phyloP scores from a whole-genome alignment of 2,888 invertebrate species.

The Phyllotreta striolata region DNA sequence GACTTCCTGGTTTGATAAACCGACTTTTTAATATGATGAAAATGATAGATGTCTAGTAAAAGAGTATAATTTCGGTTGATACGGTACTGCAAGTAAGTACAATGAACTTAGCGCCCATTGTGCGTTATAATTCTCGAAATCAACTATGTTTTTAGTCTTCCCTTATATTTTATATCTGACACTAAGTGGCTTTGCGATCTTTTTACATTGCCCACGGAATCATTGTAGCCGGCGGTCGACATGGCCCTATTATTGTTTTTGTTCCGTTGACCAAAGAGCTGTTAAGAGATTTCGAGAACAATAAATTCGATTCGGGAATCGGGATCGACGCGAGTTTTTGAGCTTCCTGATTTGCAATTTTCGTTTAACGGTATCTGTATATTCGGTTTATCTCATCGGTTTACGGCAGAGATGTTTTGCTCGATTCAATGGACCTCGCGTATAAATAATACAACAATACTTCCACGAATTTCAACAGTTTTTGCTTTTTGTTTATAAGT shows the following conservation, averaged over 20 bases:
- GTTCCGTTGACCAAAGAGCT: conserved; percentile 28
- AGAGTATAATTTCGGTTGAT: too few relatives aligned
- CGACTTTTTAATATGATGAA: too few relatives aligned
- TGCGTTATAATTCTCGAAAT: conserved; percentile 43
- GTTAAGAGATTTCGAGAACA: conserved; percentile 29
- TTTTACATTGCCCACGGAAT: conserved; percentile 42
- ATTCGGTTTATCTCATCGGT: conserved; percentile 7
- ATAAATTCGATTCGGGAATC: conserved; percentile 34
- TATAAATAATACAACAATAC: conserved; percentile 18
- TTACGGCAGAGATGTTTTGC: conserved; percentile 9
- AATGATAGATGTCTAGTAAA: too few relatives aligned
- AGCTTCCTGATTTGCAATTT: conserved; percentile 34
- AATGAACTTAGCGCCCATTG: conserved; percentile 29
- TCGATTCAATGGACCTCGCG: conserved; percentile 5
- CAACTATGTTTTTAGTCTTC: conserved; percentile 44
- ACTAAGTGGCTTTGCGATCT: conserved; percentile 46
- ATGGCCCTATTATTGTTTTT: conserved; percentile 37
- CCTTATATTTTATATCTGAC: conserved; percentile 48
- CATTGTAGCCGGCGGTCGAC: conserved; percentile 33
- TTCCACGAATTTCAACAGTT: not conserved
- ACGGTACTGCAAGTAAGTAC: conserved; percentile 7
- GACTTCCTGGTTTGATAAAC: too few relatives aligned
- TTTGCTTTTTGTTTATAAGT: not conserved
- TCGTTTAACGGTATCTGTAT: conserved; percentile 28
- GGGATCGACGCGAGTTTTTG: conserved; percentile 30